Base-by-base conservation (phyloP, 1,140 invertebrate genomes). In the Danaus melanippus region DNA sequence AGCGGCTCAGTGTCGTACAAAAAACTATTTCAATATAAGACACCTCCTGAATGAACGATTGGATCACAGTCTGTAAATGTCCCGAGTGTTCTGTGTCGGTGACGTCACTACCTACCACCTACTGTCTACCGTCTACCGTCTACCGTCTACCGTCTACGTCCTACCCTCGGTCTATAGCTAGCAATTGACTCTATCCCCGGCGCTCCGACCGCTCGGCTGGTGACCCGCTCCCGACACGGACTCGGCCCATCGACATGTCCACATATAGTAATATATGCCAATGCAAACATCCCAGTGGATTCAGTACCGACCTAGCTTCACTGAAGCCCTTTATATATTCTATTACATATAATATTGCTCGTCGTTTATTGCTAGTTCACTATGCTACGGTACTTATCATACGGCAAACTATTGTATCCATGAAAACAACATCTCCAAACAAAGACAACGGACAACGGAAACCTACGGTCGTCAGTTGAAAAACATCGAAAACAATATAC, bases 1-100 rank as follows among this genome's bases (percentile, higher is more conserved):
- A 5, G 17, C 5, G 17, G 58, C 59, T 50, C 78, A 79, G 79
- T 80, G 81, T 83, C 78, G 77, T 84, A 86, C 75, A 86, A 83
- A 86, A 83, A 77, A 79, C 83, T 86, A 86, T 83, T 86, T 82
- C 78, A 86, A 86, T 86, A 86, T 86, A 84, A 86, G 83, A 86
- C 83, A 86, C 83, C 79, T 84, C 76, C 83, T 68, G 73, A 79
- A 84, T 83, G 80, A 86, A 86, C 83, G 83, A 76, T 82, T 84
- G 76, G 78, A 86, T 86, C 83, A 86, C 83, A 86, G 83, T 86
- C 83, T 80, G 84, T 21, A 21, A 21, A 21, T 32, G 21, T 7
- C 21, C 2, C 21, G 78, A 82, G 83, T 78, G 76, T 86, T 84
- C 83, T 80, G 83, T 81, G 84, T 81, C 83, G 80, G 66, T 79